Conservation (phyloP, 2,888 invertebrate species). For the Eurois occulta region DNA sequence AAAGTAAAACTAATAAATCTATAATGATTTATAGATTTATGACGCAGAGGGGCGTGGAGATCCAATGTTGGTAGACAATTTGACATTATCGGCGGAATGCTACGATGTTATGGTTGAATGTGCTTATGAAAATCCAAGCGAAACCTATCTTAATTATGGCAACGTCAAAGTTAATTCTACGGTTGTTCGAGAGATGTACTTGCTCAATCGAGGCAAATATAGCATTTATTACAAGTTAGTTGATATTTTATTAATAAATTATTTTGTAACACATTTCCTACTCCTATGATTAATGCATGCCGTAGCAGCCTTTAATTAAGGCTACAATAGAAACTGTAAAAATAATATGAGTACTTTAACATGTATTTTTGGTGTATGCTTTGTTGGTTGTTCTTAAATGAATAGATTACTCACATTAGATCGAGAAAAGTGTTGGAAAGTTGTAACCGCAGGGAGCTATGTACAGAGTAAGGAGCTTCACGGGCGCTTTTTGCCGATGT, state of each 20-base stretch:
- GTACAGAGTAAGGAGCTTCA: too few relatives aligned
- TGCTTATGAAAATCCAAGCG: conserved; percentile 83
- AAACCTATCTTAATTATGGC: conserved; percentile 89
- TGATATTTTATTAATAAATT: not conserved
- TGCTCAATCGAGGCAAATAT: conserved; percentile 91
- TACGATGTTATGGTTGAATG: conserved; percentile 91
- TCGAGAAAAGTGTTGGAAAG: too few relatives aligned
- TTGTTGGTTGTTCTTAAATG: too few relatives aligned
- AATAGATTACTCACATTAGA: too few relatives aligned
- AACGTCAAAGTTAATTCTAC: conserved; percentile 90
- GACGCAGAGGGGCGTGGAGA: conserved; percentile 84
- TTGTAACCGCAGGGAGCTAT: too few relatives aligned
- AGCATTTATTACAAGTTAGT: conserved; percentile 89
- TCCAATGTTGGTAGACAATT: conserved; percentile 83
- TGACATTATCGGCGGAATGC: conserved; percentile 90
- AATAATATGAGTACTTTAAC: too few relatives aligned
- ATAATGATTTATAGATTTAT: conserved; percentile 79
- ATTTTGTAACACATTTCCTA: too few relatives aligned
- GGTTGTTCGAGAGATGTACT: conserved; percentile 83
- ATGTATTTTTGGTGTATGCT: too few relatives aligned
- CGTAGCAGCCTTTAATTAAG: too few relatives aligned
- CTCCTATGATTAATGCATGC: too few relatives aligned
- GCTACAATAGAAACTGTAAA: too few relatives aligned
- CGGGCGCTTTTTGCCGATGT: too few relatives aligned
- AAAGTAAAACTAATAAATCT: not conserved